These are phyloP conservation scores for Philonicus albiceps DNA, from an alignment of 2,888 invertebrate genomes.

Conservation along the genomic window DNA sequence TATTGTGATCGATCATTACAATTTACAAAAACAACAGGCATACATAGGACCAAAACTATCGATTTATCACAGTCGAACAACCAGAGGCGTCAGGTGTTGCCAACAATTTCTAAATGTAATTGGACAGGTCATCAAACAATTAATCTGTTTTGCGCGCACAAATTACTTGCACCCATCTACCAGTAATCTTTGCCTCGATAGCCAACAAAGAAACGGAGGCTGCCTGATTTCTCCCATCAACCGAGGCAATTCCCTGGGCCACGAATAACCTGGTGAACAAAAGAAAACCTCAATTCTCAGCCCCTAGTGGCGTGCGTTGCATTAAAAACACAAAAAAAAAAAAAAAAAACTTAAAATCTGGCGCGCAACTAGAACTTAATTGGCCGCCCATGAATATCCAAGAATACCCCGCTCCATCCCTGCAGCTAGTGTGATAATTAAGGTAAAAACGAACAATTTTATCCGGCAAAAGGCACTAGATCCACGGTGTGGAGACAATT, in stretches of 20 bases:
- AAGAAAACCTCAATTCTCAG: background rate
- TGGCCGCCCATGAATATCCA: background rate
- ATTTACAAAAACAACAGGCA: background rate
- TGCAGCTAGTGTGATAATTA: background rate
- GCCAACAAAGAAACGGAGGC: background rate
- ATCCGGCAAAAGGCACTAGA: background rate
- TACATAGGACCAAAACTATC: background rate
- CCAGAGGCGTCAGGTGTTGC: background rate
- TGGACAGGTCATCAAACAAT: background rate
- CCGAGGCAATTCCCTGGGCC: background rate
- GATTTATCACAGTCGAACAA: background rate
- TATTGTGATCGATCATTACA: background rate
- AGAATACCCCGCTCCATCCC: background rate
- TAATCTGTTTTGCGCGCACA: background rate
- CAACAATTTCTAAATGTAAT: background rate
- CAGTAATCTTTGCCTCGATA: background rate
- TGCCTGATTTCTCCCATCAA: background rate
- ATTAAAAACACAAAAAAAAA: background rate
- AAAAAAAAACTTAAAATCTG: background rate
- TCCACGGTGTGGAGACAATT: background rate
- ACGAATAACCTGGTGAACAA: background rate
- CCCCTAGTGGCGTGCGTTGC: background rate
- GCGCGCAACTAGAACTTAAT: background rate
- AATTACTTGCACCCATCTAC: background rate
- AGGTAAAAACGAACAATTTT: background rate